Evolutionary conservation across 2,113 vertebrate species (phyloP), one percentile per base, ranked within the genome.

Genomic region (Cisticola juncidis): DNA sequence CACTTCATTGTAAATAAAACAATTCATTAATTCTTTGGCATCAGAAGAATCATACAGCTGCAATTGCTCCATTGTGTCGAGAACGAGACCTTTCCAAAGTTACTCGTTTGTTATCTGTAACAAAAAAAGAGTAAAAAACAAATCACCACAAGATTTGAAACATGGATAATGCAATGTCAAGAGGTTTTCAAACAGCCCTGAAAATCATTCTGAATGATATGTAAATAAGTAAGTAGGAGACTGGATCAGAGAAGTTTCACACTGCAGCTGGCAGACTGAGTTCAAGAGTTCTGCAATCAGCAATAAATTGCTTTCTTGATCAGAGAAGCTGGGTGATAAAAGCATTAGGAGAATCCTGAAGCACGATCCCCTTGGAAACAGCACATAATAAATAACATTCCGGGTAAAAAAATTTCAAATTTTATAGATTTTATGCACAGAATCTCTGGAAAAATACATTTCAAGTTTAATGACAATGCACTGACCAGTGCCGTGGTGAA

Each of bases 51-150:
- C 99, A 98, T 94, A 98, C 98, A 88, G 98, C 98, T 94, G 98
- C 97, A 93, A 98, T 96, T 93, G 98, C 97, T 98, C 98, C 98
- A 89, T 98, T 99, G 98, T 99, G 99, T 81, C 99, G 99, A 56
- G 99, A 99, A 78, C 99, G 99, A 86, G 99, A 99, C 97, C 99
- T 98, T 98, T 99, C 99, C 98, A 99, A 97, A 98, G 98, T 97
- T 73, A 97, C 98, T 69, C 98, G 98, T 79, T 99, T 99, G 97
- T 99, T 99, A 98, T 99, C 99, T 99, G 98, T 47, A 98, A 98
- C 53, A 98, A 57, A 98, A 97, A 97, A 64, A 97, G 83, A 95
- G 86, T 91, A 96, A 93, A 96, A 88, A 97, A 96, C 54, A 96
- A 97, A 96, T 85, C 88, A 96, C 26, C 22, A 56, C 94, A 74